These are phyloP conservation scores for Oscheius sp. DNA, from an alignment of 2,888 invertebrate species.

Conservation along the genomic window DNA sequence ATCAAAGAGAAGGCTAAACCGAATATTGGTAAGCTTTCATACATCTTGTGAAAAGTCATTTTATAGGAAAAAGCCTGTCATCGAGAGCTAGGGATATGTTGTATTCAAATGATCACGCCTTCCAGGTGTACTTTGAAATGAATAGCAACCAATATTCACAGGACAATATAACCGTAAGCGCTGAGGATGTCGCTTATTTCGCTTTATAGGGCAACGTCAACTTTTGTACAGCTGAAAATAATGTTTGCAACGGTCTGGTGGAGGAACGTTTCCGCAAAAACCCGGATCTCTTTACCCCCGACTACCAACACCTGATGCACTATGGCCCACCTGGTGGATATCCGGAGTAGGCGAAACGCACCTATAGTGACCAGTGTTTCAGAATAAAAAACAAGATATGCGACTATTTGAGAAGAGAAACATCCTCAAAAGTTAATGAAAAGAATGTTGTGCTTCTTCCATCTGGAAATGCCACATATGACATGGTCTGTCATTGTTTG, in stretches of 20 bases:
- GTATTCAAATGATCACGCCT: slow-evolving; percentile 25
- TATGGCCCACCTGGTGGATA: slow-evolving; percentile 60
- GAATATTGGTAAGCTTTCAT: neutral
- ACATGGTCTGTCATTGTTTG: slow-evolving; percentile 57
- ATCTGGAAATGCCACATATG: slow-evolving; percentile 61
- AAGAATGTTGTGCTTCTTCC: slow-evolving; percentile 54
- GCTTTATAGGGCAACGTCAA: slow-evolving; percentile 61
- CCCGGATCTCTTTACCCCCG: slow-evolving; percentile 47
- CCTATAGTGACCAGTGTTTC: slow-evolving; percentile 14
- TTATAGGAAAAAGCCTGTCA: slow-evolving; percentile 23
- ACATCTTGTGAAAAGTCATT: neutral
- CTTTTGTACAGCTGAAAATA: slow-evolving; percentile 64
- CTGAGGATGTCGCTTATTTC: neutral
- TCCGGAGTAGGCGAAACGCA: slow-evolving; percentile 37
- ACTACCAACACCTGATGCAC: slow-evolving; percentile 46
- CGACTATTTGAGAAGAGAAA: slow-evolving; percentile 46
- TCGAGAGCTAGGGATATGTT: slow-evolving; percentile 26
- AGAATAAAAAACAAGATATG: slow-evolving; percentile 44
- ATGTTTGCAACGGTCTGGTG: slow-evolving; percentile 60
- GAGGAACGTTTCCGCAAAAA: slow-evolving; percentile 50
- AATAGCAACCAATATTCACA: slow-evolving; percentile 5
- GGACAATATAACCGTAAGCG: slow-evolving; percentile 10
- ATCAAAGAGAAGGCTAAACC: slow-evolving; percentile 20
- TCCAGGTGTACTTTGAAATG: slow-evolving; percentile 44
- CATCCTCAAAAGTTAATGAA: slow-evolving; percentile 7